Conservation (phyloP, 2,797 vertebrate species). For the Enteromius fasciolatus region DNA sequence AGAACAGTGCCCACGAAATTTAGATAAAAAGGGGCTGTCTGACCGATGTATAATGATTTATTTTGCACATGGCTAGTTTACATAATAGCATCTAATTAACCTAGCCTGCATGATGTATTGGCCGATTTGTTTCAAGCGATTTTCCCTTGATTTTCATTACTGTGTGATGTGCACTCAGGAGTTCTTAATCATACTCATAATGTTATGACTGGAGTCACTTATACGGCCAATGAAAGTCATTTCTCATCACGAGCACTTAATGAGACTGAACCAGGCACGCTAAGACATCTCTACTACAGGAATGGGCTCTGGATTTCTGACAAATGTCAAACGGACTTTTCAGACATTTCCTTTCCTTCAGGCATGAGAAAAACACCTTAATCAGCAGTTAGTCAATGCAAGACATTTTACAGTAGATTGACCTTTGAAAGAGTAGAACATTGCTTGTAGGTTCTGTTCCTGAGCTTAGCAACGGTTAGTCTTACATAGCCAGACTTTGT, state of each 20-base stretch:
- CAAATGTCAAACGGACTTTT: constrained; percentile 59
- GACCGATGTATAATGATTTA: constrained; percentile 62
- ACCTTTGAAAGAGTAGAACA: constrained; percentile 50
- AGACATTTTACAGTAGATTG: constrained; percentile 38
- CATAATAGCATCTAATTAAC: constrained; percentile 73
- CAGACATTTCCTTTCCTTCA: constrained; percentile 40
- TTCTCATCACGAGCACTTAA: constrained; percentile 65
- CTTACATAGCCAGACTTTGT: not conserved
- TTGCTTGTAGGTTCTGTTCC: constrained; percentile 29
- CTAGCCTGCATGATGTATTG: constrained; percentile 67
- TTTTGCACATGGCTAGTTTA: constrained; percentile 70
- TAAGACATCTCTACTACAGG: constrained; percentile 53
- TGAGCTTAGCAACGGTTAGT: not conserved
- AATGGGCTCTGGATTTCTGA: constrained; percentile 54
- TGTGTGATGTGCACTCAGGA: constrained; percentile 62
- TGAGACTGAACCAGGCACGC: constrained; percentile 59
- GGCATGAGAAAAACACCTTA: constrained; percentile 43
- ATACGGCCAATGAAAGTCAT: constrained; percentile 63
- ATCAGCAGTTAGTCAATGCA: constrained; percentile 49
- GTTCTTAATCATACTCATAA: constrained; percentile 73
- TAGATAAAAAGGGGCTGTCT: constrained; percentile 60
- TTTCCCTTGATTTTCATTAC: constrained; percentile 64
- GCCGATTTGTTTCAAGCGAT: constrained; percentile 66
- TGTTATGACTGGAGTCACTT: constrained; percentile 68
- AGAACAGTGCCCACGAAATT: constrained; percentile 58